Base-by-base conservation (phyloP, 1,140 invertebrate genomes). In the Chionoecetes opilio region DNA sequence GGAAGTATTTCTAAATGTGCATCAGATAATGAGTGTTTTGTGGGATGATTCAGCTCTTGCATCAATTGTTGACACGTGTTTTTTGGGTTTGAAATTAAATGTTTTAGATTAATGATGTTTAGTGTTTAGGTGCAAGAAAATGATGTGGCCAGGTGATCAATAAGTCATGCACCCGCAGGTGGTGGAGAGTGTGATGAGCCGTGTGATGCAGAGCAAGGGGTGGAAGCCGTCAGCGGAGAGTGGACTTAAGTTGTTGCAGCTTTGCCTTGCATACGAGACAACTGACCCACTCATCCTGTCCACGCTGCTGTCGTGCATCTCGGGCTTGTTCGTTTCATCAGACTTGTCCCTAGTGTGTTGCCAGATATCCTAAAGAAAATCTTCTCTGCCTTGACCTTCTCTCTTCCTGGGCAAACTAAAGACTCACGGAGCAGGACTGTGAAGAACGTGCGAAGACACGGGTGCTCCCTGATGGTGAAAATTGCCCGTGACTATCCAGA, bases 291-390 rank as follows among this genome's bases (percentile, higher is more conserved):
- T 99, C 86, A 97, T 99, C 35, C 97, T 99, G 21, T 99, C 98
- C 0, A 98, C 98, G 88, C 97, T 99, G 63, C 97, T 99, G 1
- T 99, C 99, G 0, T 99, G 98, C 97, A 98, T 99, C 93, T 99
- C 99, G 29, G 98, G 98, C 0, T 97, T 99, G 0, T 99, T 99
- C 97, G 98, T 99, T 99, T 99, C 97, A 97, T 99, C 29, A 98
- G 98, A 96, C 99, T 98, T 98, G 98, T 98, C 0, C 98, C 98
- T 29, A 98, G 98, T 0, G 97, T 98, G 32, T 96, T 99, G 86
- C 98, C 98, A 0, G 97, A 98, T 37, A 98, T 99, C 5, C 97
- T 99, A 29, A 98, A 99, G 93, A 99, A 99, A 97, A 99, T 99
- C 96, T 99, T 99, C 97, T 97, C 98, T 6, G 98, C 98, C 3